These are phyloP conservation scores for Laothoe populi DNA, from an alignment of 2,888 invertebrate genomes.

Conservation along the genomic window DNA sequence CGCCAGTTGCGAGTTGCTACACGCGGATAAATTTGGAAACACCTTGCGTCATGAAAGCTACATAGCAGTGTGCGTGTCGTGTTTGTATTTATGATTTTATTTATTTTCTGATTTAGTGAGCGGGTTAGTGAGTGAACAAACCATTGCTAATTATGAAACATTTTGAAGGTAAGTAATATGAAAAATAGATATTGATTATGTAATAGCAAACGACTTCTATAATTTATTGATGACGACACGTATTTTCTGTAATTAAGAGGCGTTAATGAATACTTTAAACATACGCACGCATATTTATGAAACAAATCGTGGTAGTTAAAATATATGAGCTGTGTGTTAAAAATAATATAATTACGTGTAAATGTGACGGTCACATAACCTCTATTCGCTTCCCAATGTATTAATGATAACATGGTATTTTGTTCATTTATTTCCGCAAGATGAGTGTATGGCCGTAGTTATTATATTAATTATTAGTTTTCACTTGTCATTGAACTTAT, in stretches of 20 bases:
- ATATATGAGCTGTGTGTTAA: no score
- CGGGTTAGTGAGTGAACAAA: conserved; percentile 42
- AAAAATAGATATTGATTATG: conserved; percentile 57
- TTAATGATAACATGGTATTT: conserved; percentile 8
- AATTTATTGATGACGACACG: conserved; percentile 52
- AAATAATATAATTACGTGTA: not conserved
- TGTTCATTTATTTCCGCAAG: not conserved
- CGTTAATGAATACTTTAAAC: not conserved
- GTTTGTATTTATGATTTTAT: conserved; percentile 62
- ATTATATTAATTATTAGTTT: not conserved
- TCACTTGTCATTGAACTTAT: not conserved
- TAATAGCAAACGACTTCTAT: conserved; percentile 55
- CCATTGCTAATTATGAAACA: conserved; percentile 43
- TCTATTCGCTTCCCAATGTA: conserved; percentile 40
- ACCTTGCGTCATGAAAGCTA: conserved; percentile 59
- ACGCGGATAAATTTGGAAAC: conserved; percentile 54
- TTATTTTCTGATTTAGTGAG: conserved; percentile 47
- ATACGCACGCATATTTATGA: no score
- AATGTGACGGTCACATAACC: conserved; percentile 48
- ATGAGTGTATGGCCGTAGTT: no score
- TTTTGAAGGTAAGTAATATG: conserved; percentile 61
- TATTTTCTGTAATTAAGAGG: conserved; percentile 33
- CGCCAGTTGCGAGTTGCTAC: conserved; percentile 22
- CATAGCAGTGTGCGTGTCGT: conserved; percentile 48
- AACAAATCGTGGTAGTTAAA: no score